phyloP scores from a whole-genome alignment of 2,113 vertebrate species.

The Pogona vitticeps region DNA sequence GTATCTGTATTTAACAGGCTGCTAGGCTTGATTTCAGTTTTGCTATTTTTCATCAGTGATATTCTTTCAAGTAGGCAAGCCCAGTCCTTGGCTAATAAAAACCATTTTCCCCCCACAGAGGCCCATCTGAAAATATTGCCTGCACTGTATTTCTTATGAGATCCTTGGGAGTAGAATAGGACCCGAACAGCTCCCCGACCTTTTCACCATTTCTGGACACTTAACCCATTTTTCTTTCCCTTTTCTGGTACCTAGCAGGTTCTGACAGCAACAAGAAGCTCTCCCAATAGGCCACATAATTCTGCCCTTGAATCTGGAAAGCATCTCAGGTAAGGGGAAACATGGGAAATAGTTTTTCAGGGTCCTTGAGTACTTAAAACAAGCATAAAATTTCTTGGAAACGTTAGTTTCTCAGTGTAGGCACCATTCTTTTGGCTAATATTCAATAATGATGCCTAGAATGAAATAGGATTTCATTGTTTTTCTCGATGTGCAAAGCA shows the following conservation, averaged over 20 bases:
- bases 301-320: neutral
- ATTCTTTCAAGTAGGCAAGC: neutral
- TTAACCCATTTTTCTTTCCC: neutral
- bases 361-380: neutral
- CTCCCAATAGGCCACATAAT: neutral
- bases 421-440: neutral
- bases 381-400: neutral
- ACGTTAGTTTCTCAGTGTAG: neutral
- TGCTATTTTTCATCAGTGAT: neutral
- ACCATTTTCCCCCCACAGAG: neutral
- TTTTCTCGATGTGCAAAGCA: neutral
- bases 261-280: neutral
- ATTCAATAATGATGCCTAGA: neutral
- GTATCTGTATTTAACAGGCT: neutral
- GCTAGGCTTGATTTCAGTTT: neutral
- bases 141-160: neutral
- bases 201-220: neutral
- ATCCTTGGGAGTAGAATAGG: neutral
- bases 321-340: neutral
- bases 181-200: neutral
- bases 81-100: neutral
- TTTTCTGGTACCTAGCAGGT: neutral
- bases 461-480: neutral
- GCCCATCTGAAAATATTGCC: neutral
- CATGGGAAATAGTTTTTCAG: neutral